phyloP scores from a whole-genome alignment of 1,140 invertebrate genomes.

The Zaprionus lachaisei region DNA sequence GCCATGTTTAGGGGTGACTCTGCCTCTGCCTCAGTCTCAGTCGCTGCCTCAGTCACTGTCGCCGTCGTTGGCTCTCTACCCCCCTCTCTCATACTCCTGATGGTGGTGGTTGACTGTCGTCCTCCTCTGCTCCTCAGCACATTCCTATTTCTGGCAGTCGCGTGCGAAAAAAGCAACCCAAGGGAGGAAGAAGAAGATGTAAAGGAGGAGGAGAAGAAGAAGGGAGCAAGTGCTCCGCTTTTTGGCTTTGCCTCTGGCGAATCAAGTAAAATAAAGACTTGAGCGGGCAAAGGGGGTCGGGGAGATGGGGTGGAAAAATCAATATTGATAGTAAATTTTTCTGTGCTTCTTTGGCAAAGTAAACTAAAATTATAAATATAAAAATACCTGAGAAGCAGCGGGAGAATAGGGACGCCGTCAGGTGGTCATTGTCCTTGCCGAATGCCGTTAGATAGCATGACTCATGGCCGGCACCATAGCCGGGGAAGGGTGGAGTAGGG shows the following conservation, averaged over 20 bases:
- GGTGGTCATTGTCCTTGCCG: constrained; percentile 70
- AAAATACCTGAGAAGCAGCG: constrained; percentile 9
- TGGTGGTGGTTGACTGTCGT: constrained; percentile 40
- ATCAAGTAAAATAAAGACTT: constrained; percentile 65
- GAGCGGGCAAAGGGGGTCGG: neutral
- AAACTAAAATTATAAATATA: constrained; percentile 15
- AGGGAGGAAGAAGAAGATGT: constrained; percentile 9
- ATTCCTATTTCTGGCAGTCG: constrained; percentile 51
- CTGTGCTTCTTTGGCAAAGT: constrained; percentile 6
- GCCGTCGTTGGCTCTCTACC: neutral
- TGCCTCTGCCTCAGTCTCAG: constrained; percentile 5
- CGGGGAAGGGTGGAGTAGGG: neutral
- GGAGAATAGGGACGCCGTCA: constrained; percentile 55
- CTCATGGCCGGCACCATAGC: neutral
- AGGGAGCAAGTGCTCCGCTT: constrained; percentile 32
- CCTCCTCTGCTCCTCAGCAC: constrained; percentile 24
- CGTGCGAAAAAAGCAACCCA: constrained; percentile 51
- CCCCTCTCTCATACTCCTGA: constrained; percentile 41
- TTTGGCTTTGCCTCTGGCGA: constrained; percentile 34
- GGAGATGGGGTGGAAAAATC: constrained; percentile 56
- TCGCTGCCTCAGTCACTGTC: neutral
- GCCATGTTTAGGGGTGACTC: constrained; percentile 58
- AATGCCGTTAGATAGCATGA: constrained; percentile 20
- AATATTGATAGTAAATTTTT: constrained; percentile 67
- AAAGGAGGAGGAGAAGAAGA: neutral